phyloP scores from a whole-genome alignment of 2,113 vertebrate species.

The Burhinus oedicnemus region DNA sequence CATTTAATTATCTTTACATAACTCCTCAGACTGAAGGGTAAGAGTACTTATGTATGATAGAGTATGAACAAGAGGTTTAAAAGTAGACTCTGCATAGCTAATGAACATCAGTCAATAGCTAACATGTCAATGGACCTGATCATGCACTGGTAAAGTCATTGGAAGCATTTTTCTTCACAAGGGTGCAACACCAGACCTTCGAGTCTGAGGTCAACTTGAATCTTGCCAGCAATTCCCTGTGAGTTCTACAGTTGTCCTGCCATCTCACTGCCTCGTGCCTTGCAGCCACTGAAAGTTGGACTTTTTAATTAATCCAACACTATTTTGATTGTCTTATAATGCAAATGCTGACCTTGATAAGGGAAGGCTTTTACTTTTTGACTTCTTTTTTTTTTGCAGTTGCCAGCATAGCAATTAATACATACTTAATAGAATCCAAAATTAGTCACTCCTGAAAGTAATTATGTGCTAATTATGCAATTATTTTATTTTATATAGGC shows the following conservation, averaged over 20 bases:
- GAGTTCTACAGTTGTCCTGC: background rate
- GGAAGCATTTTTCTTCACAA: background rate
- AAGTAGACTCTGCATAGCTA: background rate
- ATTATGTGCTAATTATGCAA: slow-evolving; percentile 71
- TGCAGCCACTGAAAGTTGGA: background rate
- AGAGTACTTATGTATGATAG: background rate
- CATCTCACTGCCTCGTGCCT: background rate
- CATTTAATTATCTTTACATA: background rate
- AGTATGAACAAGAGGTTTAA: background rate
- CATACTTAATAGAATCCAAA: slow-evolving; percentile 43
- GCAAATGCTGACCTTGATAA: slow-evolving; percentile 47
- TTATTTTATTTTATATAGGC: slow-evolving; percentile 74
- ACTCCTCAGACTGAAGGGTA: background rate
- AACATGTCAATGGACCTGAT: background rate
- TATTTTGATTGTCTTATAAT: background rate
- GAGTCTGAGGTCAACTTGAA: background rate
- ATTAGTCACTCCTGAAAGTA: slow-evolving; percentile 60
- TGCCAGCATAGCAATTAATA: slow-evolving; percentile 31
- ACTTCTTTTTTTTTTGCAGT: background rate
- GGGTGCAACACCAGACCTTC: background rate
- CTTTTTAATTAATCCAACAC: background rate
- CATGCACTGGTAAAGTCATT: background rate
- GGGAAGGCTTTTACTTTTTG: background rate
- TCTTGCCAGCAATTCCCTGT: background rate
- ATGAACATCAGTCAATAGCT: background rate